Evolutionary conservation across 30 jellyfish, hydroid and myxozoan genomes (phyloP).

Genomic region (Aurelia aurita): DNA sequence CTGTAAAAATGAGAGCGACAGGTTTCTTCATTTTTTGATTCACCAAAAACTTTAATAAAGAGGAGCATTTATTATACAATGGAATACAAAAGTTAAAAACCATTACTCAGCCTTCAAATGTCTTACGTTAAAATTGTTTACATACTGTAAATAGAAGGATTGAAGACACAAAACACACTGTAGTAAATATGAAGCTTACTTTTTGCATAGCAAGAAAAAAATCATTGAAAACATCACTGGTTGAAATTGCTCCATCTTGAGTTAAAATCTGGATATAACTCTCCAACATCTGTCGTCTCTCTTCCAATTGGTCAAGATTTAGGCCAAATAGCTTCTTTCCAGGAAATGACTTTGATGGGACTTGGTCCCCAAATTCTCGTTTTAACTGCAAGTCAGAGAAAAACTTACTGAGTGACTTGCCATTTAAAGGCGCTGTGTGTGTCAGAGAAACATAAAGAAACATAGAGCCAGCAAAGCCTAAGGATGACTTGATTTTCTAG

Average conservation of each 20-base stretch:
- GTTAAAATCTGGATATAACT: constrained; percentile 67
- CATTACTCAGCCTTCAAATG: no score
- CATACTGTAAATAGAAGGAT: no score
- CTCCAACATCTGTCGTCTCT: constrained; percentile 80
- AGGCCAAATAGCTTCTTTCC: constrained; percentile 85
- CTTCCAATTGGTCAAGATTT: constrained; percentile 85
- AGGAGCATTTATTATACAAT: no score
- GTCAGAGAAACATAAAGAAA: background rate
- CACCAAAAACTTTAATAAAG: no score
- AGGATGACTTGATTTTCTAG: no score
- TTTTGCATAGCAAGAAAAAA: constrained; percentile 83
- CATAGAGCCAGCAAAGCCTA: background rate
- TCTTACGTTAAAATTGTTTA: no score
- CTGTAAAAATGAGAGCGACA: no score
- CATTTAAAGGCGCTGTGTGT: background rate
- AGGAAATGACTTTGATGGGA: constrained; percentile 81
- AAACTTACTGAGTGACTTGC: background rate
- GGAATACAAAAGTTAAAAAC: no score
- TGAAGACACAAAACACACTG: no score
- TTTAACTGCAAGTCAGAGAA: constrained; percentile 64
- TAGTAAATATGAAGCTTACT: constrained; percentile 44
- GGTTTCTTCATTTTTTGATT: no score
- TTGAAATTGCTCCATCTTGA: constrained; percentile 81
- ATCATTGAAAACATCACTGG: constrained; percentile 72
- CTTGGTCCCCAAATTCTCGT: constrained; percentile 69